Conservation (phyloP, 2,888 invertebrate species). For the Ecdyonurus torrentis region DNA sequence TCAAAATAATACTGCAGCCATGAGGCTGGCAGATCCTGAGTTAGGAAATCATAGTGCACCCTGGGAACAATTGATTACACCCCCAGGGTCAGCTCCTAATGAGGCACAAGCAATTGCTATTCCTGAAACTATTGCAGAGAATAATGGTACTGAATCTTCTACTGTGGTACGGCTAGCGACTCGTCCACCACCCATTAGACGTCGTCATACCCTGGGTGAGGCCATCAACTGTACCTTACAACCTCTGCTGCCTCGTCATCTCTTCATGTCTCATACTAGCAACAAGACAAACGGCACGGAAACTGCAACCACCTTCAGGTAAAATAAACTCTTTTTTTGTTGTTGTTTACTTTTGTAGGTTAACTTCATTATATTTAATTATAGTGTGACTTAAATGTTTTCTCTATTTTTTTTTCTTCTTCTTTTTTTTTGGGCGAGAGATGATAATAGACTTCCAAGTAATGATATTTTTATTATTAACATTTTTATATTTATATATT, state of each 20-base stretch:
- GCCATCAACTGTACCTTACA: neutral
- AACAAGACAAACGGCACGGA: neutral
- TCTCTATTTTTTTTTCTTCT: too few species aligned
- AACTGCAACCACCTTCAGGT: neutral
- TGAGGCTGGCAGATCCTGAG: slow-evolving; percentile 1
- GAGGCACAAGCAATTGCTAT: too few species aligned
- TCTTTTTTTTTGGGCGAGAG: too few species aligned
- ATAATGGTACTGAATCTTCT: neutral
- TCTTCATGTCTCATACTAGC: neutral
- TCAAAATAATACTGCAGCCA: neutral
- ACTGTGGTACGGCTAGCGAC: neutral
- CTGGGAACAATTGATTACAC: neutral
- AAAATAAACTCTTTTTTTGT: too few species aligned
- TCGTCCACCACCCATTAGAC: neutral
- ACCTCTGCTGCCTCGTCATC: neutral
- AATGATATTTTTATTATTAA: too few species aligned
- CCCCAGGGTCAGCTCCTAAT: neutral
- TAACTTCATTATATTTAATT: too few species aligned
- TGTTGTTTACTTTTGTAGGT: too few species aligned
- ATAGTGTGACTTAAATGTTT: too few species aligned
- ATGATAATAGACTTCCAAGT: too few species aligned
- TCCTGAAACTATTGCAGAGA: neutral
- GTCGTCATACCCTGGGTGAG: neutral
- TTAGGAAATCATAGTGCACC: neutral
- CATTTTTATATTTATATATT: too few species aligned